A percentile compares a stretch with the other conserved stretches of the same genome.
These are phyloP conservation scores for Phalacrocorax brasilianus DNA, from an alignment of 2,113 vertebrate species.

Conservation along the genomic window DNA sequence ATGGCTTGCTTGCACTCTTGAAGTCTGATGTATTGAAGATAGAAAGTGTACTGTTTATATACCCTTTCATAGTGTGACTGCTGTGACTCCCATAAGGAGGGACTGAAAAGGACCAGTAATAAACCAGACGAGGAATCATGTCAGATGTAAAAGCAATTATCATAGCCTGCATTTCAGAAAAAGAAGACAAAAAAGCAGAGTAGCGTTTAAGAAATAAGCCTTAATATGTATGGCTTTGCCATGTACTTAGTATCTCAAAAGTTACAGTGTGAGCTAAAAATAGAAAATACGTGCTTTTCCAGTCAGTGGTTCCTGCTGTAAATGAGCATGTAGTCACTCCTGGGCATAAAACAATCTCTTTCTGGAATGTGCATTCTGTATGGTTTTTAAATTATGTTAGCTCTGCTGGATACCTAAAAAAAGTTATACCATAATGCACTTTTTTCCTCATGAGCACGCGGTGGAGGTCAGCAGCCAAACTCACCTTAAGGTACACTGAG, in stretches of 20 bases:
- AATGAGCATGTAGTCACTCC: background rate
- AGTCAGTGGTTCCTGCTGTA: background rate
- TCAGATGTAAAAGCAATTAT: slow-evolving; percentile 95
- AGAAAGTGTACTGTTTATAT: slow-evolving; percentile 90
- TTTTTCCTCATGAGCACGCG: background rate
- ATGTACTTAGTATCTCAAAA: background rate
- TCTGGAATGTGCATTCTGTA: background rate
- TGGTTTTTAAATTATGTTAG: background rate
- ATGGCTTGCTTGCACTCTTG: slow-evolving; percentile 69
- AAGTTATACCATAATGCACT: background rate
- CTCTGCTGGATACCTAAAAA: background rate
- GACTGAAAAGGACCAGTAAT: slow-evolving; percentile 94
- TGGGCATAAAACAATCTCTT: background rate
- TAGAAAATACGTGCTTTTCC: slow-evolving; percentile 5
- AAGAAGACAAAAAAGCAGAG: slow-evolving; percentile 9
- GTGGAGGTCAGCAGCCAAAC: background rate
- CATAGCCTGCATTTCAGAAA: slow-evolving; percentile 80
- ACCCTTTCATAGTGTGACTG: slow-evolving; percentile 85
- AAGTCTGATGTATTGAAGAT: slow-evolving; percentile 83
- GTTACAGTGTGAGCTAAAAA: slow-evolving; percentile 19
- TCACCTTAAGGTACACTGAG: background rate
- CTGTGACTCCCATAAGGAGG: slow-evolving; percentile 78
- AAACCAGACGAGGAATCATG: slow-evolving; percentile 94
- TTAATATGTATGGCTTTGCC: background rate
- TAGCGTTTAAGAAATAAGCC: background rate